phyloP scores from a whole-genome alignment of 2,113 vertebrate genomes.

The Chunga burmeisteri region DNA sequence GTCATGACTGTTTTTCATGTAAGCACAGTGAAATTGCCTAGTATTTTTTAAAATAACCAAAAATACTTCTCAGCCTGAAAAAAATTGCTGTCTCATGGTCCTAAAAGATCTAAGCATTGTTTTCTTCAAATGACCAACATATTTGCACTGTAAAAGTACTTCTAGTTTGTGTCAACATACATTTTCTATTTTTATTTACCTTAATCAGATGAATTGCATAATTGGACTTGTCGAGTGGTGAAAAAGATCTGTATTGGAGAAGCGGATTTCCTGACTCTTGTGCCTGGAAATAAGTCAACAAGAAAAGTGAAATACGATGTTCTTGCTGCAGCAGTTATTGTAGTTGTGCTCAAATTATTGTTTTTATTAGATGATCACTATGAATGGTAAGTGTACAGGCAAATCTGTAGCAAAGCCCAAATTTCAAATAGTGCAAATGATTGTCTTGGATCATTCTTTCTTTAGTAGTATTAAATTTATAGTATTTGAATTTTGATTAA shows the following conservation, averaged over 20 bases:
- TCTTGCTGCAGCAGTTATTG: conserved; percentile 81
- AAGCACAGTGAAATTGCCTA: background rate
- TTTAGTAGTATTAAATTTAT: background rate
- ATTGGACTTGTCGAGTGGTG: conserved; percentile 79
- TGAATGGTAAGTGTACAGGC: conserved; percentile 82
- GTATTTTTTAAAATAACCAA: background rate
- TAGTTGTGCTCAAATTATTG: conserved; percentile 86
- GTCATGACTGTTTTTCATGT: background rate
- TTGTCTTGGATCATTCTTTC: background rate
- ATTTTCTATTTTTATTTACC: background rate
- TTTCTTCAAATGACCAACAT: background rate
- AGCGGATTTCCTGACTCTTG: conserved; percentile 72
- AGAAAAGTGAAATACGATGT: conserved; percentile 82
- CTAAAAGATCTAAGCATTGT: background rate
- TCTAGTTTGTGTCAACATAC: background rate
- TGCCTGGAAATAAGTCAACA: conserved; percentile 45
- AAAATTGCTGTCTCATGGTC: background rate
- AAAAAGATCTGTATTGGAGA: conserved; percentile 70
- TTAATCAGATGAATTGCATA: conserved; percentile 82
- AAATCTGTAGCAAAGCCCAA: background rate
- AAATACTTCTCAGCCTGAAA: background rate
- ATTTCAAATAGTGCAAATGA: background rate
- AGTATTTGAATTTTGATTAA: background rate
- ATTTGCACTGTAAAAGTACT: background rate
- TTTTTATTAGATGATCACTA: conserved; percentile 85